Conservation (phyloP, 2,797 vertebrate species). For the Esox masquinongy region DNA sequence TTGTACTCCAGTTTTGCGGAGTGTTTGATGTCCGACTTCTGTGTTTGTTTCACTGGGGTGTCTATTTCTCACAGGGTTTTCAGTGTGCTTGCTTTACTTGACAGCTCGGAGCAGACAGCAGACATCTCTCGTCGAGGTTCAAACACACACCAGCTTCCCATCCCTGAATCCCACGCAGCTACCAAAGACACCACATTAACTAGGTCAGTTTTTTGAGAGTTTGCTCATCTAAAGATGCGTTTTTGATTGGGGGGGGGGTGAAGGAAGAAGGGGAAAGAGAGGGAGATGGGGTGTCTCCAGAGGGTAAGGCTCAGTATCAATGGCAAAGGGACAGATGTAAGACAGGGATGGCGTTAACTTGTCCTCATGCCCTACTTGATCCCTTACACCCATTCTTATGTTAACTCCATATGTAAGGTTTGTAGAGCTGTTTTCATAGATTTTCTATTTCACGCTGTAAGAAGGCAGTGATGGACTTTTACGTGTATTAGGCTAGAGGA, state of each 20-base stretch:
- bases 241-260: conserved; percentile 20
- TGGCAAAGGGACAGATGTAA: conserved; percentile 6
- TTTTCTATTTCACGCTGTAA: not conserved
- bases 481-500: not conserved
- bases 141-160: conserved; percentile 9
- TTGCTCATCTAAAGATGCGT: conserved; percentile 25
- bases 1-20: conserved; percentile 13
- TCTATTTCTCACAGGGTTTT: not conserved
- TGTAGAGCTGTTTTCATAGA: not conserved
- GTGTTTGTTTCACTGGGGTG: not conserved
- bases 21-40: conserved; percentile 12
- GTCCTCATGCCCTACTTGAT: conserved; percentile 2
- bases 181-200: conserved; percentile 28
- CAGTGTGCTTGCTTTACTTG: not conserved
- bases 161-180: conserved; percentile 23
- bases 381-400: not conserved
- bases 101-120: not conserved
- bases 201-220: conserved; percentile 34
- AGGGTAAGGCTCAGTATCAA: conserved; percentile 13
- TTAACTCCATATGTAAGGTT: not conserved
- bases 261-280: not conserved
- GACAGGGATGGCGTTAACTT: conserved; percentile 4
- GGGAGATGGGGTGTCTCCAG: conserved; percentile 5
- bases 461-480: not conserved
- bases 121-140: not conserved